Conservation (phyloP, 2,797 vertebrate species). For the Acanthurus lineatus region DNA sequence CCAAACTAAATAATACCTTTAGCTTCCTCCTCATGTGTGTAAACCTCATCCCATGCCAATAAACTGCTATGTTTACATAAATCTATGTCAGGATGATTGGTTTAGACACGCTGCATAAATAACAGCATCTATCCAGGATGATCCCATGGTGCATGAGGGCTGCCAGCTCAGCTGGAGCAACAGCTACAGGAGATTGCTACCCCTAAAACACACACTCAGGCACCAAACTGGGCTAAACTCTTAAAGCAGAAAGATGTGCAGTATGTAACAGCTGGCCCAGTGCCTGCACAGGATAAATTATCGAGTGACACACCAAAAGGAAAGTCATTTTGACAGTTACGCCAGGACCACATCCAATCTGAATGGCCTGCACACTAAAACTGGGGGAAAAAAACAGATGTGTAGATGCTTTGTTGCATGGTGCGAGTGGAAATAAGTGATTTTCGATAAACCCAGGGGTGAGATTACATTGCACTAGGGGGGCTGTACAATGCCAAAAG, state of each 20-base stretch:
- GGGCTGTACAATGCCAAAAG: constrained; percentile 18
- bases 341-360: constrained; percentile 27
- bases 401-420: not conserved
- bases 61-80: constrained; percentile 79
- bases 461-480: constrained; percentile 6
- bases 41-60: constrained; percentile 65
- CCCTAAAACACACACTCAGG: not conserved
- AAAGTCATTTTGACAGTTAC: constrained; percentile 38
- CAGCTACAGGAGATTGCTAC: constrained; percentile 49
- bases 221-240: constrained; percentile 43
- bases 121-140: constrained; percentile 76
- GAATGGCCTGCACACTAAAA: constrained; percentile 14
- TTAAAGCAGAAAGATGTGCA: constrained; percentile 38
- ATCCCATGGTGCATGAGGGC: constrained; percentile 72
- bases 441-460: constrained; percentile 14
- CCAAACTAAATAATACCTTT: constrained; percentile 66
- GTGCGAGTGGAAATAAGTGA: constrained; percentile 5
- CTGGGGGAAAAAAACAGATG: constrained; percentile 15
- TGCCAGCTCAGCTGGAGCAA: constrained; percentile 72
- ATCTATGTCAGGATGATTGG: constrained; percentile 78
- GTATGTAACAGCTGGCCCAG: constrained; percentile 28
- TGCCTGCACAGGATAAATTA: constrained; percentile 42
- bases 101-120: constrained; percentile 81
- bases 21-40: constrained; percentile 55
- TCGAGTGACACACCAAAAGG: constrained; percentile 23